phyloP scores from a whole-genome alignment of 2,113 vertebrate genomes.

The Hyperoodon ampullatus region DNA sequence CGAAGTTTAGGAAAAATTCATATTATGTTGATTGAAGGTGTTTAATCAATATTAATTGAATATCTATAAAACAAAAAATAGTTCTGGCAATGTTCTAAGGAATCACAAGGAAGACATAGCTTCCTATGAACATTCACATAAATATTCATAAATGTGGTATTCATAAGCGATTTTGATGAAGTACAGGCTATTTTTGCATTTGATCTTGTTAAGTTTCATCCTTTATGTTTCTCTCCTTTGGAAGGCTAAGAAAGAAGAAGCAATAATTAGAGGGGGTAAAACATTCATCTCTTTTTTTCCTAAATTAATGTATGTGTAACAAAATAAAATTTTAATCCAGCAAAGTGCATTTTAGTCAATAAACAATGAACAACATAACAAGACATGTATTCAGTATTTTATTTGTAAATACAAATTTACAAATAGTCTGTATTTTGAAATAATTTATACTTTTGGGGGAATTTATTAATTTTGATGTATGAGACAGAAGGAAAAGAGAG shows the following conservation, averaged over 20 bases:
- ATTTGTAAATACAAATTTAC: conserved; percentile 30
- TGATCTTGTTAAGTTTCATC: neutral
- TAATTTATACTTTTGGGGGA: neutral
- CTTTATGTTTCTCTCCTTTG: neutral
- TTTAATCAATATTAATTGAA: neutral
- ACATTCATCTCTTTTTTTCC: neutral
- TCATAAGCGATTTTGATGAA: neutral
- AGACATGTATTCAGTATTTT: neutral
- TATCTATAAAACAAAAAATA: neutral
- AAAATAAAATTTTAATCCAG: conserved; percentile 15
- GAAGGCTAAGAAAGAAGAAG: neutral
- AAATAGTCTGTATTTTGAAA: neutral
- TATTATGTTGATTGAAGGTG: neutral
- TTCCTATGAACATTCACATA: neutral
- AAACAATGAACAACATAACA: neutral
- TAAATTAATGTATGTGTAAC: neutral
- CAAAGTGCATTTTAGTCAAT: neutral
- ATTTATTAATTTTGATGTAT: neutral
- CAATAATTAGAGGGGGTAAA: neutral
- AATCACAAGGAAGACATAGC: neutral
- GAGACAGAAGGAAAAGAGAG: neutral
- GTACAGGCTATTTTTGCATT: neutral
- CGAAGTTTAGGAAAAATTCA: neutral
- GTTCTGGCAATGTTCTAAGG: neutral
- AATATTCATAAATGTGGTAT: neutral